phyloP scores from a whole-genome alignment of 2,888 invertebrate species.

The Protonemura montana region DNA sequence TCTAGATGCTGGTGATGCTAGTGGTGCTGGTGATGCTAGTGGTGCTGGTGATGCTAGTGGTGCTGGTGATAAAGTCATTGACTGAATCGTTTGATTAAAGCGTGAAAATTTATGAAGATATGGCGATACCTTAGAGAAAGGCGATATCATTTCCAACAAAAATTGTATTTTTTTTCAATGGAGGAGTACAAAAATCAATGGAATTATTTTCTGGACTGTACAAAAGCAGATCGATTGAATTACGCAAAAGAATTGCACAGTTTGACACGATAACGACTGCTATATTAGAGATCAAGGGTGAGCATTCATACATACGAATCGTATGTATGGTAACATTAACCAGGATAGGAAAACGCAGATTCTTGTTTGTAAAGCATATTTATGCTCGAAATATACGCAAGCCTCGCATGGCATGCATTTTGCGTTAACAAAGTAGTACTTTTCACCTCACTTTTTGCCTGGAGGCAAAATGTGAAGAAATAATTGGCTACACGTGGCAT shows the following conservation, averaged over 20 bases:
- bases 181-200: not conserved
- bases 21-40: too few species aligned
- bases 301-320: not conserved
- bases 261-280: not conserved
- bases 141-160: too few species aligned
- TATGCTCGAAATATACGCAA: not conserved
- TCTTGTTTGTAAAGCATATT: not conserved
- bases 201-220: not conserved
- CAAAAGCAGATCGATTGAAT: not conserved
- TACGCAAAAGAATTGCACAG: not conserved
- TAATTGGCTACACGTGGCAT: conserved; percentile 1
- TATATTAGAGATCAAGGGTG: not conserved
- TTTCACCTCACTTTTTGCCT: not conserved
- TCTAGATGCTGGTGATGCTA: too few species aligned
- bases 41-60: too few species aligned
- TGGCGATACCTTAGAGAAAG: too few species aligned
- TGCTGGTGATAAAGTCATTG: too few species aligned
- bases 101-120: not conserved
- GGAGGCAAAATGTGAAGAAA: not conserved
- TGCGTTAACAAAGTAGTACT: not conserved
- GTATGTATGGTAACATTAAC: not conserved
- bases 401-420: not conserved
- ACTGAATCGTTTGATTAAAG: not conserved
- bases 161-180: not conserved
- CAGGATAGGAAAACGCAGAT: not conserved